Evolutionary conservation across 2,888 invertebrate genomes (phyloP), one percentile per base, ranked within the genome.

Genomic region (Drosophila neonasuta): DNA sequence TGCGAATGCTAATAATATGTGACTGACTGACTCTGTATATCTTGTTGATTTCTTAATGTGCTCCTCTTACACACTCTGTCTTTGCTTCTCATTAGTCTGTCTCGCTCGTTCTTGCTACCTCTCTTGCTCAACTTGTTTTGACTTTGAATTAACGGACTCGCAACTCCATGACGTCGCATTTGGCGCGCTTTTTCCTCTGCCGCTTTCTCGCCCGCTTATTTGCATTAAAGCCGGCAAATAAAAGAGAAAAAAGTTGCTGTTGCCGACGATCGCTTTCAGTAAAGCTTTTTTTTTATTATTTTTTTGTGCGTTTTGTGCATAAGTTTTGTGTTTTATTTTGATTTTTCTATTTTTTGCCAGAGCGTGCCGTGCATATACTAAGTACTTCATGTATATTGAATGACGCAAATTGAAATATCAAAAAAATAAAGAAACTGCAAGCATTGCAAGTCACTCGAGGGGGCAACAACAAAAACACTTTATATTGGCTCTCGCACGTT

Each of bases 381-480:
- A 30, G 30, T 7, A 17, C 30, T 57, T n/a, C 17, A 46, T 20
- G 41, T 59, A 34, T 11, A 56, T 52, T 50, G 68, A 74, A 84
- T 83, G 83, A 83, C 86, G 83, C 75, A 84, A 81, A 79, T 78
- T 42, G 63, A 68, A 70, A 74, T 58, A 67, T 34, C 59, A 41
- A 54, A 9, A 44, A 34, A 9, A 41, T 44, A 3, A 51, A 46
- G 42, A 49, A 69, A 59, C 29, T 71, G 71, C 75, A 74, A 68
- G 63, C 71, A 68, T 59, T 65, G 79, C 78, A 69, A 78, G 69
- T 74, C 74, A 76, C 64, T 74, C 61, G 29, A 52, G 24, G 30
- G 10, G 51, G 50, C 15, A 51, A 56, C 13, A 58, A 20, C 34
- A 70, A 61, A 55, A 58, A 66, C 60, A 57, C 60, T 45, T 58